These are phyloP conservation scores for Yoshiicerus persimilis DNA, from an alignment of 1,140 invertebrate species.

Conservation along the genomic window DNA sequence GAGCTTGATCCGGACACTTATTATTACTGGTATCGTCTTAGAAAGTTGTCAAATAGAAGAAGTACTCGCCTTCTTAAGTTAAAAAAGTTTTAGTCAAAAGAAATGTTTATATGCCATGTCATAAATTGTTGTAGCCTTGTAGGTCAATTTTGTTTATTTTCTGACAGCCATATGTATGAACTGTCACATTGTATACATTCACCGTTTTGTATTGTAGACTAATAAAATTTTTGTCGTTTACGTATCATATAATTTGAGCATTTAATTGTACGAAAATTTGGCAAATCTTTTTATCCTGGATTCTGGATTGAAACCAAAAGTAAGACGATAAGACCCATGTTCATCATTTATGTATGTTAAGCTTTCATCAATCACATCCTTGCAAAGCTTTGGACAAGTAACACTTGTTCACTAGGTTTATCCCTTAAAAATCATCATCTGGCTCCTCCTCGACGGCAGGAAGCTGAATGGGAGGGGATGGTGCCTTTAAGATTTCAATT, in stretches of 20 bases:
- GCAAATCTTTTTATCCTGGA: too few species aligned
- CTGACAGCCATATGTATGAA: background rate
- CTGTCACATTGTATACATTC: background rate
- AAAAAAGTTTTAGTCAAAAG: conserved; percentile 57
- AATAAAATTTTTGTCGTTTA: background rate
- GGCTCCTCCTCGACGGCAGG: background rate
- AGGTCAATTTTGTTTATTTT: background rate
- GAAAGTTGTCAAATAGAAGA: conserved; percentile 62
- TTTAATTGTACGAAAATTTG: background rate
- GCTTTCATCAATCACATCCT: too few species aligned
- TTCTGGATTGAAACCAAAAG: too few species aligned
- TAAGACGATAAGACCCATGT: too few species aligned
- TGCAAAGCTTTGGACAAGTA: too few species aligned
- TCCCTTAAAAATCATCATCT: background rate
- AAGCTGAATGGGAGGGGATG: background rate
- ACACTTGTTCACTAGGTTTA: too few species aligned
- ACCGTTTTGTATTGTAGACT: background rate
- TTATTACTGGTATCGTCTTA: conserved; percentile 74
- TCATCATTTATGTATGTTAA: too few species aligned
- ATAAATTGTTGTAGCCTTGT: background rate
- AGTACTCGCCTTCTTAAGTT: conserved; percentile 64
- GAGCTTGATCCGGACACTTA: conserved; percentile 77
- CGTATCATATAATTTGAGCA: background rate
- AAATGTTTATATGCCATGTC: background rate
- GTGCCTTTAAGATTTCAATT: background rate